Base-by-base conservation (phyloP, 1,140 invertebrate genomes). In the Aphaenogaster ashmeadi region DNA sequence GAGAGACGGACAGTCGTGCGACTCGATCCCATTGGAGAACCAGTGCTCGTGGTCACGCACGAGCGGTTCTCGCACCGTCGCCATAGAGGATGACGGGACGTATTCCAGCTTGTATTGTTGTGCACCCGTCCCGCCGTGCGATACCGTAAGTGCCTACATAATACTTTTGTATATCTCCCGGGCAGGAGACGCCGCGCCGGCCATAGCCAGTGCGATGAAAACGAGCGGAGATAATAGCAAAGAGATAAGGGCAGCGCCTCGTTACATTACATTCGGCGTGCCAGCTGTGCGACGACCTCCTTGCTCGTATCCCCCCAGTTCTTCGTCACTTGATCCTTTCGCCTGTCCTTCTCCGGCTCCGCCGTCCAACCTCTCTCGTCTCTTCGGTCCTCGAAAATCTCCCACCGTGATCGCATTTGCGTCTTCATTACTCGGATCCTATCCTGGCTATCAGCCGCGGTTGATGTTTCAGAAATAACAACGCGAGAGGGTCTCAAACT, bases 101-200 rank as follows among this genome's bases (percentile, higher is more conserved):
- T 92, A 93, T 94, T 93, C 92, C 89, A 62, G 86, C 86, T 83
- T 1, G 93, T 90, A 94, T 94, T 94, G 93, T 94, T 94, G 90
- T 90, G 79, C 86, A 85, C 88, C 90, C 86, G 87, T 90, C 87
- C 81, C 91, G 44, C 80, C 54, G 80, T 50, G 80, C 54, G 69
- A 84, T 83, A 83, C 80, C 80, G 80, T 83, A 83, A 83, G 80
- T 83, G 80, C 67, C 47, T 52, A 86, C 88, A 90, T 91, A 91
- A 93, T 93, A 93, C 91, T 91, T 92, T 92, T 93, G 90, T 93
- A 56, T 88, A 74, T 78, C 47, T 56, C 71, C 85, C 88, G 81
- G 89, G 67, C 89, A 47, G 71, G 88, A 79, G 36, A 38, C 77
- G 91, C 88, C 71, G 44, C 81, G 88, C 74, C 87, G 83, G 21